A percentile compares a stretch with the other conserved stretches of the same genome.
These are phyloP conservation scores for Alviniconcha strummeri DNA, from an alignment of 2,888 invertebrate genomes.

Conservation along the genomic window DNA sequence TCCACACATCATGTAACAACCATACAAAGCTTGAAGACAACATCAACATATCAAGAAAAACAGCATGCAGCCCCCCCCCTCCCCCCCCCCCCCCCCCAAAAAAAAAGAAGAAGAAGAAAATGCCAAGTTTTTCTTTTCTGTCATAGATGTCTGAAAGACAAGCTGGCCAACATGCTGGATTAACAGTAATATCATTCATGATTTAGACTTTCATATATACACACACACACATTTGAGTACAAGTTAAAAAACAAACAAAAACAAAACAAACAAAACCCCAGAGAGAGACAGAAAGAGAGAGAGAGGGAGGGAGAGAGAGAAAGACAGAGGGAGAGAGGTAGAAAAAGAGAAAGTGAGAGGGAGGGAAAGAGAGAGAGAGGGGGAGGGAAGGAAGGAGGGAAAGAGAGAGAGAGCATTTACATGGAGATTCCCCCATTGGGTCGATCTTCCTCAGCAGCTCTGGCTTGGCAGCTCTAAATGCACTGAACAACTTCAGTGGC, in stretches of 20 bases:
- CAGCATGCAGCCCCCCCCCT: no score
- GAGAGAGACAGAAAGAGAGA: not conserved
- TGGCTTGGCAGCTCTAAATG: conserved; percentile 3
- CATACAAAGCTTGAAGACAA: no score
- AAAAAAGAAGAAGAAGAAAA: no score
- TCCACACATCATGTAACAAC: no score
- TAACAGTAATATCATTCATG: no score
- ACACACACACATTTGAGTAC: not conserved
- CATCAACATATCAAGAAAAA: no score
- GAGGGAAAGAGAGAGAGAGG: not conserved
- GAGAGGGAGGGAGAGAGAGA: not conserved
- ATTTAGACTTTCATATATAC: not conserved
- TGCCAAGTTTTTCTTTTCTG: no score
- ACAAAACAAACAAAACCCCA: not conserved
- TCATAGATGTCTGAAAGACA: no score
- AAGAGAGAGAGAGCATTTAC: conserved; percentile 24
- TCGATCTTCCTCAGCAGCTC: conserved; percentile 18
- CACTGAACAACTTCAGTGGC: conserved; percentile 21
- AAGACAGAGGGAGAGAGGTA: not conserved
- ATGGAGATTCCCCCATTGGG: not conserved
- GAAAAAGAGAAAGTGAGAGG: not conserved
- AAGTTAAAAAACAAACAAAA: no score
- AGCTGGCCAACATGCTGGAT: no score
- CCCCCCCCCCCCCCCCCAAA: no score
- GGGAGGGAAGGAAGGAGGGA: conserved; percentile 1